Percentiles rank a stretch among this genome's conserved stretches.
phyloP scores from a whole-genome alignment of 2,797 vertebrate species.

The Ibycter americanus region DNA sequence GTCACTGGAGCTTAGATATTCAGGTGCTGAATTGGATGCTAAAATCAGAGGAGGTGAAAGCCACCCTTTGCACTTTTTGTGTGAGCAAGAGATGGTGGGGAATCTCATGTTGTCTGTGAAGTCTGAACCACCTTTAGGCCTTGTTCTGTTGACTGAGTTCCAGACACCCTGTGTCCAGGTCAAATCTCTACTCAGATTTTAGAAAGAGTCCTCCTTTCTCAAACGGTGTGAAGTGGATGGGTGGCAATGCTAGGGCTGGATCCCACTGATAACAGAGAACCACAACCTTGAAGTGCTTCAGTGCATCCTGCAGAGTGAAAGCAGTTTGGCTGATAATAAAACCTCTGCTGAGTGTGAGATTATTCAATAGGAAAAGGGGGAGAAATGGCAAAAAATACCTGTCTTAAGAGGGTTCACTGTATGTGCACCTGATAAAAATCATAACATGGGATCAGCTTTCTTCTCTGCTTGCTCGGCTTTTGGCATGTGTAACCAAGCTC shows the following conservation, averaged over 20 bases:
- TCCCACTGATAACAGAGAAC: background rate
- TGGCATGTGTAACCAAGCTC: conserved; percentile 18
- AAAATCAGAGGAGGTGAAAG: background rate
- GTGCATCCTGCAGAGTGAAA: background rate
- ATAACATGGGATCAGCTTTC: conserved; percentile 62
- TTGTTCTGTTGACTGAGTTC: background rate
- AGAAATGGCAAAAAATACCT: conserved; percentile 4
- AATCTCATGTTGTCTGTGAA: rapidly evolving
- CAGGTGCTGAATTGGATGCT: background rate
- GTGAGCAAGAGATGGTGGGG: background rate
- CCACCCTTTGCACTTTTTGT: background rate
- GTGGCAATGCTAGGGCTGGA: background rate
- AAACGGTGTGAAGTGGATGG: background rate
- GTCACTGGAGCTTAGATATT: background rate
- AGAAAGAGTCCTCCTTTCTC: background rate
- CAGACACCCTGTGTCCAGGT: background rate
- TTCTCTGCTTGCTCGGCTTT: conserved; percentile 39
- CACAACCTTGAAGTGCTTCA: background rate
- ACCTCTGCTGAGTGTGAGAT: background rate
- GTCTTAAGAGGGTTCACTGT: conserved; percentile 41
- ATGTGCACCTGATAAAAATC: conserved; percentile 70
- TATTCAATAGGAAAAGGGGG: background rate
- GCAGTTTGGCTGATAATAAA: background rate
- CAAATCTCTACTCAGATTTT: background rate
- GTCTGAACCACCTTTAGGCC: background rate